Evolutionary conservation across 2,888 invertebrate genomes (phyloP), one percentile per base, ranked within the genome.

Genomic region (Elmis aenea): DNA sequence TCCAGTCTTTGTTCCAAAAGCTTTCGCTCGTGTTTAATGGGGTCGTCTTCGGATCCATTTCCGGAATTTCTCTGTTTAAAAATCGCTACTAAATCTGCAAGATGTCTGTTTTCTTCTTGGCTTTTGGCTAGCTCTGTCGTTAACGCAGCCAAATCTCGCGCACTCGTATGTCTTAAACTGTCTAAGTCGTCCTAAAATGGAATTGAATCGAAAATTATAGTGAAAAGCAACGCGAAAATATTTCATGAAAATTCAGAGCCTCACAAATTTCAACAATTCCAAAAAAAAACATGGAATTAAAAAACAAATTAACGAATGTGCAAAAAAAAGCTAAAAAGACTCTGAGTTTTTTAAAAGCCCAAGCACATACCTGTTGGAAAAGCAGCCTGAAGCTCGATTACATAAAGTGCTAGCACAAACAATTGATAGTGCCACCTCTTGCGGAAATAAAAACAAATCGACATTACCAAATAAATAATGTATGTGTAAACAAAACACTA

Each of bases 131-230:
- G 65, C 33, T 81, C 79, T 12, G 80, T 78, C 8, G 79, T 76
- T 37, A 86, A 64, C 46, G 80, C 77, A 9, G 79, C 76, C 34
- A 82, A 76, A 59, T 85, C 85, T 22, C 83, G 74, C 27, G 85
- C 79, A 53, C 83, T 81, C 6, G 82, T 79, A 48, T 88, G 83
- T 1, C 86, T 73, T 21, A 83, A 64, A 2, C 81, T 77, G 59
- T 89, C 87, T 56, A 88, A 68, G 57, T 89, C 87, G 60, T 89
- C 89, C 83, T 89, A 68, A 37, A 68, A 67, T n/a, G n/a, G n/a
- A n/a, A n/a, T n/a, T n/a, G n/a, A 32, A 31, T n/a, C n/a, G n/a
- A n/a, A n/a, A n/a, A n/a, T n/a, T n/a, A n/a, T n/a, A n/a, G n/a
- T n/a, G n/a, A n/a, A n/a, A n/a, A n/a, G n/a, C n/a, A n/a, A n/a